Evolutionary conservation across 2,888 invertebrate species (phyloP).

Genomic region (Lutraria lutraria): DNA sequence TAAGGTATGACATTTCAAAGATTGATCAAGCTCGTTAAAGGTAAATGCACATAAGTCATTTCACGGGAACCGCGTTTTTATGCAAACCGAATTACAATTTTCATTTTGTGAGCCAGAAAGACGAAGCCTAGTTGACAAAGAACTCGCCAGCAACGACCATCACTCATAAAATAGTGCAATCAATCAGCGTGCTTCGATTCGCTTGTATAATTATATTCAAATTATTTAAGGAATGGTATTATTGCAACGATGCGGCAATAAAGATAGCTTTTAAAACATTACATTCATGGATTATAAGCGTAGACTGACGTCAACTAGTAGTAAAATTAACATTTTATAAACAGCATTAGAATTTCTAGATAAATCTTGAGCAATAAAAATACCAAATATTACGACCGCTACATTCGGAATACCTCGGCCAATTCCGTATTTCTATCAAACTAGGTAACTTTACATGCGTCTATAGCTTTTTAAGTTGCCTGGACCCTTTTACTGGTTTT

Average conservation of each 20-base stretch:
- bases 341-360: background rate
- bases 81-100: background rate
- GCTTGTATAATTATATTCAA: background rate
- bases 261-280: background rate
- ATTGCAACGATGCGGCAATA: background rate
- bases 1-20: constrained; percentile 18
- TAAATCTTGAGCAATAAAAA: no score
- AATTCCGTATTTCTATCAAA: no score
- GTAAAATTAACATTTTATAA: background rate
- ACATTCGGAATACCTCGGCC: no score
- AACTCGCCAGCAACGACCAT: background rate
- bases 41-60: background rate
- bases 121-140: background rate
- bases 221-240: background rate
- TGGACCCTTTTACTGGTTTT: no score
- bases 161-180: background rate
- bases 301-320: background rate
- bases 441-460: no score
- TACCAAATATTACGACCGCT: no score
- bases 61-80: background rate
- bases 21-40: constrained; percentile 21
- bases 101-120: background rate
- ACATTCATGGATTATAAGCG: background rate
- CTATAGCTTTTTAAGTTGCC: no score
- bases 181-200: background rate